Conservation (phyloP, 2,888 invertebrate species). For the Melipona beecheii region DNA sequence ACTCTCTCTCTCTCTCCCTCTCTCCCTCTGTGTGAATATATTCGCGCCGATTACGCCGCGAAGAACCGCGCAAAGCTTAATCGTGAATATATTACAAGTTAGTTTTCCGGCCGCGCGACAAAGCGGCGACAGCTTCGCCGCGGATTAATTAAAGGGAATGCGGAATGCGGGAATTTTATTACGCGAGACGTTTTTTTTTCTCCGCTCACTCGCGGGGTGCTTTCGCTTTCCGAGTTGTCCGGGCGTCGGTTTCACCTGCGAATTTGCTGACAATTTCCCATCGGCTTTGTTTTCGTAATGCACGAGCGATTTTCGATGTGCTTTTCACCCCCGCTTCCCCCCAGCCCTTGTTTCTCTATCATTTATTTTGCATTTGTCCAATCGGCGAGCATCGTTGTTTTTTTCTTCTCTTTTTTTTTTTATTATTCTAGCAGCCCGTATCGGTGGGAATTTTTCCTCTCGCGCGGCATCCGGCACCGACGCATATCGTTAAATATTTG, state of each 20-base stretch:
- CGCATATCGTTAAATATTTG: slow-evolving; percentile 36
- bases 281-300: background rate
- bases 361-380: background rate
- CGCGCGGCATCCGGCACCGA: background rate
- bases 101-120: background rate
- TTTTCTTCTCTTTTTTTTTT: background rate
- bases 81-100: background rate
- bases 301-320: background rate
- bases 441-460: background rate
- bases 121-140: background rate
- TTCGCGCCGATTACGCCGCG: background rate
- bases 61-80: slow-evolving; percentile 5
- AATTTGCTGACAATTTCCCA: background rate
- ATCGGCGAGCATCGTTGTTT: slow-evolving; percentile 3
- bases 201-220: too few species aligned
- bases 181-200: background rate
- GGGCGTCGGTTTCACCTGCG: background rate
- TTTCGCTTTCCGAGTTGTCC: background rate
- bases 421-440: background rate
- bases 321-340: too few species aligned
- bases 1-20: background rate
- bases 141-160: background rate
- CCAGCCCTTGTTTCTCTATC: background rate
- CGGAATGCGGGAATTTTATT: background rate
- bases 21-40: background rate